Evolutionary conservation across 2,113 vertebrate genomes (phyloP).

Genomic region (Pelmatolapia mariae): DNA sequence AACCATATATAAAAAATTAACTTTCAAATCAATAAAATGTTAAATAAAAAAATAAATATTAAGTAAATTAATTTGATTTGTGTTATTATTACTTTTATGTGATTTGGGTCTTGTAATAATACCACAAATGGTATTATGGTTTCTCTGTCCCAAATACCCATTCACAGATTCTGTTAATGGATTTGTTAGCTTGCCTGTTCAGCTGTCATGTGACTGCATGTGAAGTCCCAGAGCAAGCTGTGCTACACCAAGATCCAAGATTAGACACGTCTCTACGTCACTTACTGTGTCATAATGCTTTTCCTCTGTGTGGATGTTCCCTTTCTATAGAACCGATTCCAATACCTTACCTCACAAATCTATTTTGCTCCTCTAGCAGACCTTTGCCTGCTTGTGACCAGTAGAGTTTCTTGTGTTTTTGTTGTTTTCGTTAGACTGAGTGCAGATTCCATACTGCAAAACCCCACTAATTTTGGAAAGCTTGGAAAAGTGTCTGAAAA

Average conservation of each 20-base stretch:
- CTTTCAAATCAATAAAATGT: neutral
- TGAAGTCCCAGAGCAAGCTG: neutral
- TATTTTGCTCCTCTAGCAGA: neutral
- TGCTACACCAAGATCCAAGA: constrained; percentile 9
- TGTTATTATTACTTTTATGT: neutral
- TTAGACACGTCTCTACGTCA: constrained; percentile 8
- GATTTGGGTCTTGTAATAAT: neutral
- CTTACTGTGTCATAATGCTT: neutral
- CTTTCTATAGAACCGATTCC: neutral
- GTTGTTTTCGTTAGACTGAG: neutral
- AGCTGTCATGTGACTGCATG: constrained; percentile 34
- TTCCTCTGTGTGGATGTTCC: neutral
- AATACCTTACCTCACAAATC: neutral
- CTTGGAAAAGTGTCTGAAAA: neutral
- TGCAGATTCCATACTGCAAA: neutral
- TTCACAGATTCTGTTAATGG: neutral
- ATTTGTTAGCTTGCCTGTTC: neutral
- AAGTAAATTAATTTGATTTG: neutral
- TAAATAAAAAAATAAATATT: neutral
- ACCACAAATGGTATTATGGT: neutral
- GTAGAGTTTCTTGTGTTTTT: neutral
- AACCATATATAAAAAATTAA: neutral
- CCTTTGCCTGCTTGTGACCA: neutral
- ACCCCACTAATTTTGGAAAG: neutral
- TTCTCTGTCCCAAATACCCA: neutral